Base-by-base conservation (phyloP, 1,140 invertebrate genomes). In the Oedothorax gibbosus region DNA sequence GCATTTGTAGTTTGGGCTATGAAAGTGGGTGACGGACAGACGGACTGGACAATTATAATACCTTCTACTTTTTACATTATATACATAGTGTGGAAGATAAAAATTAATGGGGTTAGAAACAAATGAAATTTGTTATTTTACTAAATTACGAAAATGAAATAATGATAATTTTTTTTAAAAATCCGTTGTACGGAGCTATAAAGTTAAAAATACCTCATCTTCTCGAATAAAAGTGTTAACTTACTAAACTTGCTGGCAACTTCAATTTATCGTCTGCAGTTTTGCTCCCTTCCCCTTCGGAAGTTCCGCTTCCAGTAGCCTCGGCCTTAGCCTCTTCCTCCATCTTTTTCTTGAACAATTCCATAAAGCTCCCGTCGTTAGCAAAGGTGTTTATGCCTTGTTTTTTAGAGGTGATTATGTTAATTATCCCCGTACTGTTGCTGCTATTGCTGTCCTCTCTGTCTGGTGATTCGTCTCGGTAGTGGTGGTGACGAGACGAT, bases 341-440 rank as follows among this genome's bases (percentile, higher is more conserved):
- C 88, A 96, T 95, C 93, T 96, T 94, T 89, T 95, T 96, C 90
- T 96, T 96, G 88, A 96, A 96, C 92, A 96, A 94, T 89, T 96
- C 95, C 89, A 96, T 91, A 88, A 96, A 96, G 77, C 94, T 95
- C 12, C 95, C 95, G 89, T 96, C 95, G 89, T 96, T 96, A 87
- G 93, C 93, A 87, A 95, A 95, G 9, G 92, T 93, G 87, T 93
- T 93, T 14, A 86, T 77, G 15, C 85, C 85, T 69, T 75, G 66
- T 20, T 80, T 86, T 56, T 86, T 77, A 15, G 83, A 85, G 21
- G 83, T 85, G 18, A 85, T 85, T 20, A 85, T 85, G 49, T 85
- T 85, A 10, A 85, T 85, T 21, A 85, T 85, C 62, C 83, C 83
- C 49, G 75, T 64, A 54, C 75, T 85, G 54, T 68, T 85, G 20